phyloP scores from a whole-genome alignment of 2,113 vertebrate species.

The Atlantisia rogersi region DNA sequence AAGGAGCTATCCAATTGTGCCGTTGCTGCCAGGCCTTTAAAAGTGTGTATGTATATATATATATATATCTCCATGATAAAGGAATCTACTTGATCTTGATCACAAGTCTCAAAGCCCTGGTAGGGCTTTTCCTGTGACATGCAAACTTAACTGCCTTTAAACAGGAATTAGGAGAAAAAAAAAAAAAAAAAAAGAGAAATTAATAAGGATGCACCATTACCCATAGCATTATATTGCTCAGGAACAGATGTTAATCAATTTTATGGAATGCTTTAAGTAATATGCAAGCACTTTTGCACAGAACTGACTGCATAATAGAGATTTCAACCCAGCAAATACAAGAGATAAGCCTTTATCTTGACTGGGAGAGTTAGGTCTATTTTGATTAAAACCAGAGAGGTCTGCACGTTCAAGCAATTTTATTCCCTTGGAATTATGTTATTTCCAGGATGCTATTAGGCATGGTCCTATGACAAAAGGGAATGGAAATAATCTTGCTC shows the following conservation, averaged over 20 bases:
- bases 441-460: neutral
- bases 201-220: neutral
- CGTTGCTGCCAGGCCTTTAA: conserved; percentile 46
- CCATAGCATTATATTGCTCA: conserved; percentile 34
- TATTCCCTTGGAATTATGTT: neutral
- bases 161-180: conserved; percentile 23
- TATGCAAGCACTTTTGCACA: conserved; percentile 49
- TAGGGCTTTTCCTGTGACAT: neutral
- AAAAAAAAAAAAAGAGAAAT: conserved; percentile 37
- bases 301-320: conserved; percentile 39
- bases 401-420: neutral
- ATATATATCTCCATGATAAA: conserved; percentile 44
- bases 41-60: neutral
- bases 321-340: conserved; percentile 26
- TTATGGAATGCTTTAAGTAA: conserved; percentile 61
- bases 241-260: conserved; percentile 45
- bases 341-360: conserved; percentile 35
- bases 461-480: neutral
- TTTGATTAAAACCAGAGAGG: conserved; percentile 22
- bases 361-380: neutral
- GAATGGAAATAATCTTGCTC: neutral
- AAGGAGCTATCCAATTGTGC: conserved; percentile 51
- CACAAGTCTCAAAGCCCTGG: neutral
- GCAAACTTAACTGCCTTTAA: conserved; percentile 56
- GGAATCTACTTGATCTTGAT: conserved; percentile 57